These are phyloP conservation scores for Sarcophaga carnaria DNA, from an alignment of 2,888 invertebrate genomes.

Conservation along the genomic window DNA sequence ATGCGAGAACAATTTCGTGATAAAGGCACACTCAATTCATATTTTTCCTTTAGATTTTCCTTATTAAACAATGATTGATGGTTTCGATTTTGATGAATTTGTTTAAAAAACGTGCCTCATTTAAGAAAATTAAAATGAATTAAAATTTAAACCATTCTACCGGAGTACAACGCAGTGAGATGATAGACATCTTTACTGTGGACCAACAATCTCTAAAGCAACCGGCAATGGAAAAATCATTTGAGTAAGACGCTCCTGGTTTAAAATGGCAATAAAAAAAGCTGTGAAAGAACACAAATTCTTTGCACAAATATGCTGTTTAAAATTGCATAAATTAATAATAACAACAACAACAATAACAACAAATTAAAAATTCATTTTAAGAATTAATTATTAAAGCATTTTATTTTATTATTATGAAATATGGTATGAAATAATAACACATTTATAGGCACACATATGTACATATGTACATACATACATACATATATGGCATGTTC, in stretches of 20 bases:
- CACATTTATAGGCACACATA: neutral
- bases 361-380: conserved; percentile 9
- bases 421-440: conserved; percentile 19
- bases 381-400: conserved; percentile 35
- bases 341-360: neutral
- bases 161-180: too few species aligned
- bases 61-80: too few species aligned
- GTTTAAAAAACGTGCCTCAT: neutral
- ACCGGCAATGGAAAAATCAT: too few species aligned
- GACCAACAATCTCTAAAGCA: too few species aligned
- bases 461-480: neutral
- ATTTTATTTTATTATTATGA: conserved; percentile 10
- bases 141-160: too few species aligned
- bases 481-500: conserved; percentile 59
- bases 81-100: neutral
- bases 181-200: too few species aligned
- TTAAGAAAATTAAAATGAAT: too few species aligned
- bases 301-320: conserved; percentile 1
- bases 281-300: neutral
- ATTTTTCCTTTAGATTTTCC: too few species aligned
- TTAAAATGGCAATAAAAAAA: neutral
- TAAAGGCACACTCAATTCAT: too few species aligned
- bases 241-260: too few species aligned
- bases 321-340: conserved; percentile 30
- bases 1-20: too few species aligned